Evolutionary conservation across 2,888 invertebrate species (phyloP), one percentile per base, ranked within the genome.

Genomic region (Protonemura montana): DNA sequence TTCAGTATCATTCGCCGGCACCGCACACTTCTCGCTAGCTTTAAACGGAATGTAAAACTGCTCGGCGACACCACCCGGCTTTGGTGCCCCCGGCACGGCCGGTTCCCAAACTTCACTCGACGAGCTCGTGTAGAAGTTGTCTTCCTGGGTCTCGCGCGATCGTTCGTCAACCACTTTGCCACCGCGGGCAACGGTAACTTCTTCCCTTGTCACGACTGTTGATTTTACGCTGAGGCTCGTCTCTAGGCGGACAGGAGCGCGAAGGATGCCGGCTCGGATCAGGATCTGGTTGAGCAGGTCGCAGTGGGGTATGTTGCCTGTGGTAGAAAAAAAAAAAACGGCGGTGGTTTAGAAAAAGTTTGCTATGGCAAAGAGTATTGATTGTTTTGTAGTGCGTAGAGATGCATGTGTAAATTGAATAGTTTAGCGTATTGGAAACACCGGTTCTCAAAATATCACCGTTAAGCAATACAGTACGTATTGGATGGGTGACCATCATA

Each of bases 191-290:
- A 95, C 94, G 0, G 94, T 94, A 88, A 95, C 94, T 90, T 95
- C 95, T 90, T 95, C 95, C 88, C 94, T 94, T 87, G 95, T 95
- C 77, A 95, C 94, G 82, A 95, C 93, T 83, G 95, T 94, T 27
- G 95, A 94, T 90, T 95, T 95, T 0, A 95, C 95, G 89, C 94
- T 95, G 88, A 95, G 91, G 85, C 94, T 94, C 77, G 95, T 95
- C 91, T 95, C 95, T 89, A 95, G 91, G 88, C 95, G 94, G 0
- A 95, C 95, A 26, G 95, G 95, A 78, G 95, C 94, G 89, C 94
- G 91, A 78, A 91, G 89, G 84, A 91, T 90, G 5, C 90, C 95
- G 85, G 95, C 94, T 89, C 94, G 93, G 89, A 94, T 94, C 86
- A 95, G 92, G 87, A 95, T 92, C 89, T 94, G 94, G 90, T 95